Base-by-base conservation (phyloP, 2,113 vertebrate species). In the Ovis canadensis region DNA sequence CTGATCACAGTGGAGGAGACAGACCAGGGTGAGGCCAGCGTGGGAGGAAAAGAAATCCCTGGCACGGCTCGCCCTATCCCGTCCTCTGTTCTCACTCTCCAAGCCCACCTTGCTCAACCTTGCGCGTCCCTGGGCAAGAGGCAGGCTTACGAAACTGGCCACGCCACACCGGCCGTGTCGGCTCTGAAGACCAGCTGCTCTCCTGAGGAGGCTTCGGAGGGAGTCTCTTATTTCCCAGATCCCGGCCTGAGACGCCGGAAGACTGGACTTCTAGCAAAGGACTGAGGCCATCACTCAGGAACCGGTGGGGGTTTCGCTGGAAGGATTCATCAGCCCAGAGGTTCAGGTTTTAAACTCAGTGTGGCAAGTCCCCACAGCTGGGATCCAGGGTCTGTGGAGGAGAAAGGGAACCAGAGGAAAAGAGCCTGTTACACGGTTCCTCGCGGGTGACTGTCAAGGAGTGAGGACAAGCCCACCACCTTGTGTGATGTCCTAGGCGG, bases 81-180 rank as follows among this genome's bases (percentile, higher is more conserved):
- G 17, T 2, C 71, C 48, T 59, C 36, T 21, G 33, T 7, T 31
- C 74, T n/a, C 29, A 4, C 43, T 60, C 52, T 91, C 50, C 59
- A 45, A 54, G n/a, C 4, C 43, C 71, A 1, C 2, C 12, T 23
- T 14, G 77, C 29, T 2, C 45, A 12, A 1, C 29, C 16, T 6
- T 6, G 45, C 43, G 0, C 1, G 23, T 17, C 29, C 3, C 7
- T 3, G 13, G 60, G 6, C 45, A 1, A 45, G n/a, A 82, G 71
- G n/a, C 74, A 23, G 40, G 48, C 82, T 43, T 36, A 23, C 16
- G 78, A 21, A 50, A n/a, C 5, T 0, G 31, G 23, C 3, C 31
- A 25, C 4, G 0, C 0, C 16, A 27, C 31, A 1, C 15, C 6
- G 14, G 29, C 82, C 52, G 3, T 1, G 8, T 21, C 3, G 52